Evolutionary conservation across 1,140 invertebrate genomes (phyloP).

Genomic region (Galleria mellonella): DNA sequence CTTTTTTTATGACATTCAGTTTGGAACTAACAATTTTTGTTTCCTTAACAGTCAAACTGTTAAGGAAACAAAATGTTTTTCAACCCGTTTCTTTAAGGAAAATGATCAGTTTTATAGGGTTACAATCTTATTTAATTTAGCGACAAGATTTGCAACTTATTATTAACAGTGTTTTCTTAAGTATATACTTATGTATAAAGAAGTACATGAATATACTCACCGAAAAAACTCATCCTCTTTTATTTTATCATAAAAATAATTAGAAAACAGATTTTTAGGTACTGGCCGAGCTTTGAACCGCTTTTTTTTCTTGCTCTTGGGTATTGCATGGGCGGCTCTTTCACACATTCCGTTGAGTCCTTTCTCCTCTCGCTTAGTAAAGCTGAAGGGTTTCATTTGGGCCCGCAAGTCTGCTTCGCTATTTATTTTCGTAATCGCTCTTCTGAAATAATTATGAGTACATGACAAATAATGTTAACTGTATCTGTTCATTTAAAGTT

Average conservation of each 20-base stretch:
- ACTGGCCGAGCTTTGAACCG: conserved; percentile 80
- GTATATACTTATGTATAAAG: too few relatives aligned
- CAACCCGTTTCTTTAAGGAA: too few relatives aligned
- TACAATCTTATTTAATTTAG: too few relatives aligned
- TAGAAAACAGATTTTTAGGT: conserved; percentile 81
- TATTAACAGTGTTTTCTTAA: too few relatives aligned
- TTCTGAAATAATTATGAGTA: conserved; percentile 40
- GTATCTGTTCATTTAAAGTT: too few relatives aligned
- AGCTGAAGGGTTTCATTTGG: conserved; percentile 80
- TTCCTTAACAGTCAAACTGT: neutral
- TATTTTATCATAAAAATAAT: conserved; percentile 81
- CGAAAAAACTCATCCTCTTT: conserved; percentile 82
- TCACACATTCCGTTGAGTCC: conserved; percentile 64
- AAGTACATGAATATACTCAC: conserved; percentile 61
- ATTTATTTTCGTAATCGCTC: conserved; percentile 73
- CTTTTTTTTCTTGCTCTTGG: conserved; percentile 57
- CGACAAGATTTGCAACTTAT: too few relatives aligned
- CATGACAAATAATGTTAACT: neutral
- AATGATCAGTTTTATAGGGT: too few relatives aligned
- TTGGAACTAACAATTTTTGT: neutral
- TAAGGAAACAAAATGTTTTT: neutral
- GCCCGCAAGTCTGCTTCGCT: conserved; percentile 74
- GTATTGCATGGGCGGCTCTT: conserved; percentile 30
- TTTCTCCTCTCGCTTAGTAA: conserved; percentile 75
- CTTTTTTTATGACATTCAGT: neutral